Percentiles rank a stretch among this genome's conserved stretches.
These are phyloP conservation scores for Pollenia amentaria DNA, from an alignment of 2,888 invertebrate species.

Conservation along the genomic window DNA sequence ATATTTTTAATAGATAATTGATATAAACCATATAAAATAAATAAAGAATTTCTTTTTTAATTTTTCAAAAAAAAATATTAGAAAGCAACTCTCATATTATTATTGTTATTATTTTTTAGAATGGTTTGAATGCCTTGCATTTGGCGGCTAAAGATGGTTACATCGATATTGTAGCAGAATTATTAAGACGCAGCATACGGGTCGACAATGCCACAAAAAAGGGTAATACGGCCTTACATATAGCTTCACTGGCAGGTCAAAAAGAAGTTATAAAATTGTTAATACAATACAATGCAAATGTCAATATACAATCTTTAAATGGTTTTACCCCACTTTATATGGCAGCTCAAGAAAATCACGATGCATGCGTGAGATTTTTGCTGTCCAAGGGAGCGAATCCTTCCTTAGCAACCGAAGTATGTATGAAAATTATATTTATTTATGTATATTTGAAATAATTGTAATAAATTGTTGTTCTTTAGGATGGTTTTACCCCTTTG, in stretches of 20 bases:
- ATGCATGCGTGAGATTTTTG: slow-evolving; percentile 95
- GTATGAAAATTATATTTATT: slow-evolving; percentile 40
- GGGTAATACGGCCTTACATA: slow-evolving; percentile 98
- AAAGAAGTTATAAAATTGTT: slow-evolving; percentile 96
- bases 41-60: too few relatives aligned
- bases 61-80: too few relatives aligned
- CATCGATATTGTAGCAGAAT: slow-evolving; percentile 95
- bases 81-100: too few relatives aligned
- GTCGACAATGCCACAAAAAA: slow-evolving; percentile 99
- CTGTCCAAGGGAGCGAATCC: slow-evolving; percentile 97
- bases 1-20: too few relatives aligned
- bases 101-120: slow-evolving; percentile 86
- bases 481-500: slow-evolving; percentile 99
- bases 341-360: slow-evolving; percentile 99
- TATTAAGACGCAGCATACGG: slow-evolving; percentile 94
- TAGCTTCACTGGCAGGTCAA: slow-evolving; percentile 98
- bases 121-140: slow-evolving; percentile 98
- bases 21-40: too few relatives aligned
- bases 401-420: slow-evolving; percentile 96
- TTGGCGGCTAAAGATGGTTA: slow-evolving; percentile 99
- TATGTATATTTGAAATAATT: neutral
- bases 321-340: slow-evolving; percentile 99
- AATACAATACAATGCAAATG: slow-evolving; percentile 95
- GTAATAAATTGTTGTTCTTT: slow-evolving; percentile 80
- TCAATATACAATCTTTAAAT: slow-evolving; percentile 98